Evolutionary conservation across 2,113 vertebrate genomes (phyloP).

Genomic region (Platichthys stellatus): DNA sequence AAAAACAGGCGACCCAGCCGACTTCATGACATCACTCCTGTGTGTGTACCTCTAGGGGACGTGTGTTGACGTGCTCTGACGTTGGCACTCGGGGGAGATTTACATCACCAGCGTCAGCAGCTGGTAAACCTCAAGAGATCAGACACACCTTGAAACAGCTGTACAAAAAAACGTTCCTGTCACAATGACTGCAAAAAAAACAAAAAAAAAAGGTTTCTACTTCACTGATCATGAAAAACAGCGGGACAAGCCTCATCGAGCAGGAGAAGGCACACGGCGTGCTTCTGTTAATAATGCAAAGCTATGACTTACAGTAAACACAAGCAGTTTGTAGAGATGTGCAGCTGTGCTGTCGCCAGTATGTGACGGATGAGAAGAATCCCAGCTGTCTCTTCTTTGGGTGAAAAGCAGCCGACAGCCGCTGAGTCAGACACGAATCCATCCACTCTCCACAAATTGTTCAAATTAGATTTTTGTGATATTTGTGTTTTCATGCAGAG

Average conservation of each 20-base stretch:
- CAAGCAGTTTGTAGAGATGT: neutral
- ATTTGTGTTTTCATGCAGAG: neutral
- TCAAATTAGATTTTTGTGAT: neutral
- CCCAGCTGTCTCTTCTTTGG: neutral
- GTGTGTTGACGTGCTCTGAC: neutral
- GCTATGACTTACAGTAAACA: neutral
- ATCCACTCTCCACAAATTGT: neutral
- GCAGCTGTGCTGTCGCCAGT: neutral
- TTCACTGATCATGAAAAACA: constrained; percentile 26
- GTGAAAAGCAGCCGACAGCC: neutral
- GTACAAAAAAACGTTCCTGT: neutral
- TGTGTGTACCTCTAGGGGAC: too few relatives aligned
- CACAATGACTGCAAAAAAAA: neutral
- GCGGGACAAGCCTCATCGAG: constrained; percentile 22
- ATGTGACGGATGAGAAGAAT: too few relatives aligned
- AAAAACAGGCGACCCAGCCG: too few relatives aligned
- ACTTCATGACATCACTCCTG: constrained; percentile 20
- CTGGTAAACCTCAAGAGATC: constrained; percentile 9
- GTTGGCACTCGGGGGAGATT: constrained; percentile 30
- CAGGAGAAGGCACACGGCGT: neutral
- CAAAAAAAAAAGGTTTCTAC: neutral
- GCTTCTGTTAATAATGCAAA: constrained; percentile 17
- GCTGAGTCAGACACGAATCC: neutral
- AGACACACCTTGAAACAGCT: constrained; percentile 37
- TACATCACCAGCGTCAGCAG: constrained; percentile 20